A percentile compares a stretch with the other conserved stretches of the same genome.
Conservation (phyloP, 1,140 invertebrate species). For the Brachionus sp. region DNA sequence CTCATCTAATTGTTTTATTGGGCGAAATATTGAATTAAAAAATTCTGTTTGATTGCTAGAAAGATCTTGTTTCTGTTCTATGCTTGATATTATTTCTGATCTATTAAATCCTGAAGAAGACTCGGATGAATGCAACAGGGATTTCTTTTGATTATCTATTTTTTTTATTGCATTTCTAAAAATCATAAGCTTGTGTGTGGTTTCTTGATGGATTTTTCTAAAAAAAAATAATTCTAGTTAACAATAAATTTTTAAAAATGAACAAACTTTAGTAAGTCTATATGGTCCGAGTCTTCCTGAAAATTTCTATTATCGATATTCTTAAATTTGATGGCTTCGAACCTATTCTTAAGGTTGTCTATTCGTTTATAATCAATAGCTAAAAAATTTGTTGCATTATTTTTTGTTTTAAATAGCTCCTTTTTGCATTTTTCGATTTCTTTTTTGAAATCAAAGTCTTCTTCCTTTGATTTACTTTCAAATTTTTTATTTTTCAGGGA, state of each 20-base stretch:
- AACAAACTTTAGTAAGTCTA: not conserved
- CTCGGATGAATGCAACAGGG: not conserved
- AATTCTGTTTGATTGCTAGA: not conserved
- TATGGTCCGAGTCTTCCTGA: not conserved
- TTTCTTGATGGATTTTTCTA: constrained; percentile 43
- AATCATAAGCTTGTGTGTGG: constrained; percentile 36
- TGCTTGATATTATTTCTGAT: not conserved
- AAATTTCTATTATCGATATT: not conserved
- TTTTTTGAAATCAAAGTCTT: constrained; percentile 10
- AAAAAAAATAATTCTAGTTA: not conserved
- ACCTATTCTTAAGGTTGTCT: constrained; percentile 12
- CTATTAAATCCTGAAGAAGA: not conserved
- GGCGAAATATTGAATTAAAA: not conserved
- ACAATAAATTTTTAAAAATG: not conserved
- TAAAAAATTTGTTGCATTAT: not conserved
- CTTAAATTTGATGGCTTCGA: constrained; percentile 15
- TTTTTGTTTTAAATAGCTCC: not conserved
- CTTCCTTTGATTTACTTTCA: not conserved
- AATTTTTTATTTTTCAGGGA: not conserved
- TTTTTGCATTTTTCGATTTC: constrained; percentile 34
- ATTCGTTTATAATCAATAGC: constrained; percentile 35
- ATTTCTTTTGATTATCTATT: not conserved
- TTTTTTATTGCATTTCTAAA: constrained; percentile 39
- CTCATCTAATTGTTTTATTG: not conserved
- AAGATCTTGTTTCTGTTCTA: not conserved